Conservation (phyloP, 35 echinoderm and acorn worm genomes). For the Holothuria glaberrima region DNA sequence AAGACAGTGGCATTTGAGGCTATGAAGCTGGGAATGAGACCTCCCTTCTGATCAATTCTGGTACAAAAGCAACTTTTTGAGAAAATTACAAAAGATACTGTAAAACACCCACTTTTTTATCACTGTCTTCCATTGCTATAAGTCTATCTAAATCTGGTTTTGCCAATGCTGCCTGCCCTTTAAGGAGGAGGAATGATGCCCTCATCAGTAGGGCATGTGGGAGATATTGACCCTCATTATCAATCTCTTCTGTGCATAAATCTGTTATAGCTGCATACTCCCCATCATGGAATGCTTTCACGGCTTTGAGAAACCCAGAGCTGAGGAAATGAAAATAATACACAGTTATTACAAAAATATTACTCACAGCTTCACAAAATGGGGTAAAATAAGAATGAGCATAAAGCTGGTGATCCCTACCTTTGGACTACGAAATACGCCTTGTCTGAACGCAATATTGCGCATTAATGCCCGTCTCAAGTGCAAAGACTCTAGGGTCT, state of each 20-base stretch:
- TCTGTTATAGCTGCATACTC: conserved; percentile 73
- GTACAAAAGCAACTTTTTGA: too few species aligned
- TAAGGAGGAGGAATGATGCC: conserved; percentile 90
- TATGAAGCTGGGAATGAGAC: too few species aligned
- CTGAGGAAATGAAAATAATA: conserved; percentile 8
- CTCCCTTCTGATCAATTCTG: too few species aligned
- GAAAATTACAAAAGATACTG: too few species aligned
- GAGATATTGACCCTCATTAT: conserved; percentile 59
- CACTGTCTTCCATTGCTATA: conserved; percentile 79
- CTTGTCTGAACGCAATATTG: too few species aligned
- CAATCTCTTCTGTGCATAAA: conserved; percentile 87
- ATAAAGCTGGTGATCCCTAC: too few species aligned
- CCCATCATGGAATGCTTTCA: conserved; percentile 68
- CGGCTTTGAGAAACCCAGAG: conserved; percentile 82
- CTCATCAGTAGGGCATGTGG: conserved; percentile 88
- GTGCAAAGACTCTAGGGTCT: too few species aligned
- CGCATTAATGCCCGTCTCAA: too few species aligned
- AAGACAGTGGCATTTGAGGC: too few species aligned
- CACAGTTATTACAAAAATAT: background rate
- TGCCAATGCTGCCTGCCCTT: conserved; percentile 74
- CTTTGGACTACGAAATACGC: too few species aligned
- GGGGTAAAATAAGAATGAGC: too few species aligned
- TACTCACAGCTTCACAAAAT: too few species aligned
- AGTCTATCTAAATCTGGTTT: conserved; percentile 91
- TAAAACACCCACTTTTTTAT: conserved; percentile 72